Percentiles rank a stretch among this genome's conserved stretches.
phyloP scores from a whole-genome alignment of 2,113 vertebrate genomes.

The Cochlearius cochlearius region DNA sequence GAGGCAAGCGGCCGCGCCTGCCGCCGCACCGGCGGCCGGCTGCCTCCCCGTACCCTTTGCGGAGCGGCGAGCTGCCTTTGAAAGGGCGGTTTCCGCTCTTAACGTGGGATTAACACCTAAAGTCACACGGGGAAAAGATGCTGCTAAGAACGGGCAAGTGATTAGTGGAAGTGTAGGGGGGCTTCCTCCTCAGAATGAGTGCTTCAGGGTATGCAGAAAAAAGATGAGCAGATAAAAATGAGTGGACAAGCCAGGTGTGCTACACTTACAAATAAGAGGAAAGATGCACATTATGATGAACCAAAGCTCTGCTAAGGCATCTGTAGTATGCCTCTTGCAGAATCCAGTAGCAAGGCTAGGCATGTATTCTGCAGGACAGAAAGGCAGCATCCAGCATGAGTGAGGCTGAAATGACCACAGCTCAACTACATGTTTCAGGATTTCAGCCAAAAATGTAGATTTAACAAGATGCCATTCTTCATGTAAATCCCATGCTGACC shows the following conservation, averaged over 20 bases:
- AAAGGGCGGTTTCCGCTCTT: rapidly evolving
- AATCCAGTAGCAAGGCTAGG: background rate
- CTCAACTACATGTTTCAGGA: rapidly evolving
- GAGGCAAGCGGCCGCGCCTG: background rate
- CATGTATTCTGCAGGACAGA: rapidly evolving
- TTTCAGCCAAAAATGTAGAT: background rate
- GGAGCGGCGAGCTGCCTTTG: rapidly evolving
- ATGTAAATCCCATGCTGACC: background rate
- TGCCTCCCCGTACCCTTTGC: rapidly evolving
- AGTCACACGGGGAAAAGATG: rapidly evolving
- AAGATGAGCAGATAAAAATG: rapidly evolving
- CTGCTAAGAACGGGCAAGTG: rapidly evolving
- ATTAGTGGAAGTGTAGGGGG: rapidly evolving
- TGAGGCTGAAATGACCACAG: background rate
- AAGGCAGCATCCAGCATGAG: background rate
- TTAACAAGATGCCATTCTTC: background rate
- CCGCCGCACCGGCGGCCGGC: background rate
- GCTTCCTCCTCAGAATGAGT: background rate
- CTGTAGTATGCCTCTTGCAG: rapidly evolving
- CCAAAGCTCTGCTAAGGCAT: background rate
- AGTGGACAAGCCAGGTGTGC: background rate
- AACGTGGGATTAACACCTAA: rapidly evolving
- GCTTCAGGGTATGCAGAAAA: rapidly evolving
- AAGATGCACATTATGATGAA: rapidly evolving
- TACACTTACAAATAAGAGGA: background rate